Conservation (phyloP, 2,113 vertebrate species). For the Gnathonemus longibarbis region DNA sequence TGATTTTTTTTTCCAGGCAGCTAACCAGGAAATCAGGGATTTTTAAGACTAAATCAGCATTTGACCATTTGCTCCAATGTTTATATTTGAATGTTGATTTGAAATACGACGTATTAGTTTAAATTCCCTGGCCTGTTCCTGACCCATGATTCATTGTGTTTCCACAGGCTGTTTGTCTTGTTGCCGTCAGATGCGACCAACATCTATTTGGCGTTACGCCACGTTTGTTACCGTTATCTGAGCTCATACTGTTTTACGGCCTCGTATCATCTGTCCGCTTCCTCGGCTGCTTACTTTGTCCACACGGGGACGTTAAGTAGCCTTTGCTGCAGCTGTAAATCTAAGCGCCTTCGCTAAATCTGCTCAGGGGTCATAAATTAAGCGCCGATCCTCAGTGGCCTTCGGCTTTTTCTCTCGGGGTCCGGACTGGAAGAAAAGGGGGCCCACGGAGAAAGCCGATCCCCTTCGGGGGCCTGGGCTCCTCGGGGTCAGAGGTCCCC, state of each 20-base stretch:
- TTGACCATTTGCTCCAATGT: background rate
- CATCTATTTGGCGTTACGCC: slow-evolving; percentile 39
- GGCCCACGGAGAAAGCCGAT: background rate
- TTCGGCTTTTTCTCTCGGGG: slow-evolving; percentile 53
- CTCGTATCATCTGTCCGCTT: background rate
- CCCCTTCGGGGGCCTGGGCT: slow-evolving; percentile 38
- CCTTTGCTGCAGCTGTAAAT: slow-evolving; percentile 53
- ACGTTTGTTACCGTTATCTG: slow-evolving; percentile 14
- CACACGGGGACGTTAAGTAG: slow-evolving; percentile 54
- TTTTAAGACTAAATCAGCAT: background rate
- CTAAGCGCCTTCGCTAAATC: slow-evolving; percentile 56
- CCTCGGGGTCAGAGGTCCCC: slow-evolving; percentile 54
- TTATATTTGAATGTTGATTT: background rate
- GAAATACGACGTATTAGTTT: background rate
- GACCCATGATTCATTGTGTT: background rate
- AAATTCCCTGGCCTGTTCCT: background rate
- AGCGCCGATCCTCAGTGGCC: slow-evolving; percentile 54
- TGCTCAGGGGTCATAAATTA: slow-evolving; percentile 55
- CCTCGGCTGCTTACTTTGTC: slow-evolving; percentile 50
- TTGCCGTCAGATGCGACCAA: slow-evolving; percentile 54
- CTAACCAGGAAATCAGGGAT: background rate
- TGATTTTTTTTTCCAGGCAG: background rate
- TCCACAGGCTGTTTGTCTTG: slow-evolving; percentile 58
- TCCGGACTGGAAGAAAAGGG: slow-evolving; percentile 1
- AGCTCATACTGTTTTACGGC: slow-evolving; percentile 52